phyloP scores from a whole-genome alignment of 2,113 vertebrate species.

The Bufo bufo region DNA sequence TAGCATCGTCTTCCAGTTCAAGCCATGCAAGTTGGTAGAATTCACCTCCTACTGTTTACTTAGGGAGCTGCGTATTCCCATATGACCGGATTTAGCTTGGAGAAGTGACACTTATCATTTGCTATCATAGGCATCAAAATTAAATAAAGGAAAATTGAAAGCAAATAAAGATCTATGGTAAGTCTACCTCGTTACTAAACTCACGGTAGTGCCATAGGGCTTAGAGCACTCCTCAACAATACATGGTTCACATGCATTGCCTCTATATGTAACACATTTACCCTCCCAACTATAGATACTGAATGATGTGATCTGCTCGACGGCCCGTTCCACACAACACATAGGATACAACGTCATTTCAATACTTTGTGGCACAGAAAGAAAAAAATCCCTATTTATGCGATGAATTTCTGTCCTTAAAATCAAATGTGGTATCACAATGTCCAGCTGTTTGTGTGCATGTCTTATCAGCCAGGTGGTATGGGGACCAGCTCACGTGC shows the following conservation, averaged over 20 bases:
- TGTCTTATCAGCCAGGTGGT: background rate
- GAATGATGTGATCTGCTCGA: background rate
- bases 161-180: background rate
- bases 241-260: background rate
- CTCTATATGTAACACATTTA: background rate
- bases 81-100: too few species aligned
- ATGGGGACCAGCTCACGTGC: too few species aligned
- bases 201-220: background rate
- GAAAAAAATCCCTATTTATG: constrained; percentile 24
- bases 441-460: background rate
- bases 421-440: background rate
- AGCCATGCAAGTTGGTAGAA: background rate
- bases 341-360: background rate
- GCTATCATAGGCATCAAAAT: background rate
- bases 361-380: background rate
- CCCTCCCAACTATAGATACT: background rate
- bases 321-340: constrained; percentile 20
- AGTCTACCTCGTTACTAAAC: background rate
- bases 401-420: background rate
- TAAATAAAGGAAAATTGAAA: background rate
- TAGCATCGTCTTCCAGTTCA: background rate
- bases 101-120: too few species aligned
- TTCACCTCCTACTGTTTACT: background rate
- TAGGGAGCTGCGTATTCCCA: too few species aligned
- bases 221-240: background rate